Evolutionary conservation across 2,113 vertebrate species (phyloP).

Genomic region (Paramisgurnus dabryanus): DNA sequence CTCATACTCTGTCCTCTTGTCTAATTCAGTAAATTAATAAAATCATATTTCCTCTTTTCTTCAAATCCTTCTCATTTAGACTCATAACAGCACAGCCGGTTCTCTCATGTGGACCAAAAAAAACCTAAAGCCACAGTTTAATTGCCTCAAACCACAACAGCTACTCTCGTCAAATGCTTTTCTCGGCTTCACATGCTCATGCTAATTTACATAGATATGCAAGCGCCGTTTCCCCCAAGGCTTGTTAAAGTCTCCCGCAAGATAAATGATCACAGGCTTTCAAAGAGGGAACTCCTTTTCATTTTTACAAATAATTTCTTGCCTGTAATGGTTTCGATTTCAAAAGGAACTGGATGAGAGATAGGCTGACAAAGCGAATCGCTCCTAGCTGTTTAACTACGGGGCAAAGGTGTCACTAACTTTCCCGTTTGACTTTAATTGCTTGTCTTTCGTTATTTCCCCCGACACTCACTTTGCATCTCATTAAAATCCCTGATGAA

Average conservation of each 20-base stretch:
- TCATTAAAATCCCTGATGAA: constrained; percentile 33
- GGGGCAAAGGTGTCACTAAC: constrained; percentile 18
- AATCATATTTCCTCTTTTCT: not conserved
- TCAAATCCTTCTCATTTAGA: not conserved
- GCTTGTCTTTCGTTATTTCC: constrained; percentile 46
- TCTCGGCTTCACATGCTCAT: constrained; percentile 18
- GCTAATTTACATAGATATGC: constrained; percentile 31
- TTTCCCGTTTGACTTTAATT: constrained; percentile 39
- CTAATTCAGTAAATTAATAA: constrained; percentile 12
- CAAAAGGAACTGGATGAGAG: constrained; percentile 20
- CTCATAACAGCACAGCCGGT: not conserved
- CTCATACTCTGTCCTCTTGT: constrained; percentile 5
- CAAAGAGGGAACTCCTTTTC: constrained; percentile 29
- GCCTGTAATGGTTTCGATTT: constrained; percentile 31
- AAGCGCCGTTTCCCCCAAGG: constrained; percentile 15
- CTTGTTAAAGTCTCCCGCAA: constrained; percentile 17
- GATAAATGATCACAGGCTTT: constrained; percentile 37
- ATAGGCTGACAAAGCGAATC: constrained; percentile 36
- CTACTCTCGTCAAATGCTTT: not conserved
- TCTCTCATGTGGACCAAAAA: not conserved
- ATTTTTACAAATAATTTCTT: constrained; percentile 11
- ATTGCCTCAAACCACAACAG: constrained; percentile 11
- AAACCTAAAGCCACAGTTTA: constrained; percentile 21
- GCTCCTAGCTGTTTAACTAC: not conserved
- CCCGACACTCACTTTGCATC: constrained; percentile 38